Evolutionary conservation across 2,113 vertebrate genomes (phyloP).

Genomic region (Ploceus nigricollis): DNA sequence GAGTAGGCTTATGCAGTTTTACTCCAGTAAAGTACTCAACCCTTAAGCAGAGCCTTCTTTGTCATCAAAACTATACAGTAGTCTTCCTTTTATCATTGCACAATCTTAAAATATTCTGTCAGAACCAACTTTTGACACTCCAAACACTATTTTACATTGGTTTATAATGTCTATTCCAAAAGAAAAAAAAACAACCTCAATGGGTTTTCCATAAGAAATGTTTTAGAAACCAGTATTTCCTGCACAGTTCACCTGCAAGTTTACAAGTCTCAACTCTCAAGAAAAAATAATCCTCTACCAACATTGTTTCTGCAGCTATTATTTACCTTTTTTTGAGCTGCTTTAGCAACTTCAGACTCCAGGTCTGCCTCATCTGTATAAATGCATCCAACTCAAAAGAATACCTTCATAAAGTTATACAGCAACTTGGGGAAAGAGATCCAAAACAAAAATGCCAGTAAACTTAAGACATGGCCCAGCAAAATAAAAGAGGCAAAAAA

Average conservation of each 20-base stretch:
- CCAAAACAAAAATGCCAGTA: conserved; percentile 83
- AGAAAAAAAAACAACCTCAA: conserved; percentile 15
- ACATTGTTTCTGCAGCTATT: conserved; percentile 76
- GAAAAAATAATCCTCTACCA: conserved; percentile 74
- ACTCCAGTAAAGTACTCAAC: conserved; percentile 82
- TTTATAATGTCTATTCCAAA: conserved; percentile 69
- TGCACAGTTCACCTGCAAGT: conserved; percentile 81
- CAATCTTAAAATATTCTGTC: conserved; percentile 76
- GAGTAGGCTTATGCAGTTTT: conserved; percentile 84
- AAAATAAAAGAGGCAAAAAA: conserved; percentile 73
- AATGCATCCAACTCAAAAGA: conserved; percentile 70
- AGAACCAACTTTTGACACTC: conserved; percentile 75
- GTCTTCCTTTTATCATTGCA: conserved; percentile 83
- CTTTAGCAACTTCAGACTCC: conserved; percentile 79
- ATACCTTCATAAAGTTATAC: conserved; percentile 75
- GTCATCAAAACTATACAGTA: conserved; percentile 79
- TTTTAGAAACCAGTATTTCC: conserved; percentile 88
- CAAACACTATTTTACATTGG: conserved; percentile 72
- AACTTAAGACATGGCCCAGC: conserved; percentile 84
- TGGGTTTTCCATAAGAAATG: conserved; percentile 66
- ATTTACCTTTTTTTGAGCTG: conserved; percentile 69
- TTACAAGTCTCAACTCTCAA: conserved; percentile 74
- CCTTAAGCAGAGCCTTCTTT: conserved; percentile 80
- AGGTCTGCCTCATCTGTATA: conserved; percentile 71
- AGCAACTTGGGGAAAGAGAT: conserved; percentile 89